These are phyloP conservation scores for Otocyon megalotis DNA, from an alignment of 2,113 vertebrate genomes.

Conservation along the genomic window DNA sequence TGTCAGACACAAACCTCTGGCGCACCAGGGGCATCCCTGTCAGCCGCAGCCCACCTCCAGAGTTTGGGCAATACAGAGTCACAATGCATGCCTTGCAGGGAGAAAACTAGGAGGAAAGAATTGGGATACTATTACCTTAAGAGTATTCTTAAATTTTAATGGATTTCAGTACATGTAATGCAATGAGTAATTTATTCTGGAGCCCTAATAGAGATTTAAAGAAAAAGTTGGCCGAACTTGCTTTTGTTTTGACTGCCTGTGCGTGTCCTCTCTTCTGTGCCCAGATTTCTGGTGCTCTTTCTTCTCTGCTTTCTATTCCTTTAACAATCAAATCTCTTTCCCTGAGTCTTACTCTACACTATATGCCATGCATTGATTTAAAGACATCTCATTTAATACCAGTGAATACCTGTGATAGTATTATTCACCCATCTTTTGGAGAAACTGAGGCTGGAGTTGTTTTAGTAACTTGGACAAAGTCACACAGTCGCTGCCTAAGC, in stretches of 20 bases:
- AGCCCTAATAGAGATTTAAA: background rate
- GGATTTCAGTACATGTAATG: background rate
- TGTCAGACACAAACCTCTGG: background rate
- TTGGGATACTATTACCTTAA: too few species aligned
- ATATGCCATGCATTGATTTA: background rate
- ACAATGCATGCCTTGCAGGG: background rate
- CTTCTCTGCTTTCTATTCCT: background rate
- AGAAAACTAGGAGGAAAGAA: background rate
- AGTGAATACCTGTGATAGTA: background rate
- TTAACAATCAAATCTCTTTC: background rate
- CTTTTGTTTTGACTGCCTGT: background rate
- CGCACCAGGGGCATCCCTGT: background rate
- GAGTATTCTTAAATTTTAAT: background rate
- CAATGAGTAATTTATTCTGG: background rate
- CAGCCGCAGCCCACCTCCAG: background rate
- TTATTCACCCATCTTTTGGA: background rate
- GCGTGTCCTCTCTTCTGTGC: background rate
- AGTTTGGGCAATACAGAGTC: background rate
- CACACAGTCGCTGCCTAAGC: accelerated
- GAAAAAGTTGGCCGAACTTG: background rate
- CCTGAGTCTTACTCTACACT: too few species aligned
- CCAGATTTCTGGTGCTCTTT: background rate
- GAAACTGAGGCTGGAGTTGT: background rate
- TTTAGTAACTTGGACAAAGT: background rate
- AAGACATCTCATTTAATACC: background rate